phyloP scores from a whole-genome alignment of 2,113 vertebrate genomes.

The Embiotoca jacksoni region DNA sequence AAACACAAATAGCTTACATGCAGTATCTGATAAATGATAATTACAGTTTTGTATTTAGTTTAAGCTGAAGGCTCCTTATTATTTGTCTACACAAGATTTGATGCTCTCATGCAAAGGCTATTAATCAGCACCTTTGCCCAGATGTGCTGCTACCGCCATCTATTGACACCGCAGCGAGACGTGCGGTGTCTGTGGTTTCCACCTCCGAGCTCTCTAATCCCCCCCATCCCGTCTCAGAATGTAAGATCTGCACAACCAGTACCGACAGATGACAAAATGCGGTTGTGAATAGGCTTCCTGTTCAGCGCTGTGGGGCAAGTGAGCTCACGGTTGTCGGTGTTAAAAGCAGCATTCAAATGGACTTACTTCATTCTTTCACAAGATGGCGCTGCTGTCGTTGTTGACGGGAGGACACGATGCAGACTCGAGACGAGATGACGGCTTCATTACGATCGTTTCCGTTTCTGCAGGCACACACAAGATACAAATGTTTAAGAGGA shows the following conservation, averaged over 20 bases:
- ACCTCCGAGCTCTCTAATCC: not conserved
- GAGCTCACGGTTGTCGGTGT: not conserved
- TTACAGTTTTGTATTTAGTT: constrained; percentile 52
- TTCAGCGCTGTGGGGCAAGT: not conserved
- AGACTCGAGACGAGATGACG: not conserved
- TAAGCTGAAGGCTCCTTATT: constrained; percentile 47
- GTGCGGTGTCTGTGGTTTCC: not conserved
- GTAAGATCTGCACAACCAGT: not conserved
- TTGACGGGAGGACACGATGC: not conserved
- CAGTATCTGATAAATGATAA: constrained; percentile 58
- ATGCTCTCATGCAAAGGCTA: constrained; percentile 30
- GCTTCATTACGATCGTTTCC: not conserved
- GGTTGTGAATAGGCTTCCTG: constrained; percentile 12
- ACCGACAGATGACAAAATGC: constrained; percentile 21
- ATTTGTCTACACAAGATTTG: constrained; percentile 29
- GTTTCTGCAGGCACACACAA: not conserved
- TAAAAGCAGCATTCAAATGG: constrained; percentile 1
- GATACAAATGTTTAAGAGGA: not conserved
- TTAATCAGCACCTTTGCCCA: constrained; percentile 30
- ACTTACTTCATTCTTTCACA: constrained; percentile 53
- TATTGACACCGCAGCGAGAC: constrained; percentile 51
- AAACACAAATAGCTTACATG: constrained; percentile 37
- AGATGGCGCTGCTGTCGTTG: constrained; percentile 69
- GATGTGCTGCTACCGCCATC: constrained; percentile 79
- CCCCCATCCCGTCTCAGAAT: not conserved